Conservation (phyloP, 2,888 invertebrate species). For the Cacoxenus indagator region DNA sequence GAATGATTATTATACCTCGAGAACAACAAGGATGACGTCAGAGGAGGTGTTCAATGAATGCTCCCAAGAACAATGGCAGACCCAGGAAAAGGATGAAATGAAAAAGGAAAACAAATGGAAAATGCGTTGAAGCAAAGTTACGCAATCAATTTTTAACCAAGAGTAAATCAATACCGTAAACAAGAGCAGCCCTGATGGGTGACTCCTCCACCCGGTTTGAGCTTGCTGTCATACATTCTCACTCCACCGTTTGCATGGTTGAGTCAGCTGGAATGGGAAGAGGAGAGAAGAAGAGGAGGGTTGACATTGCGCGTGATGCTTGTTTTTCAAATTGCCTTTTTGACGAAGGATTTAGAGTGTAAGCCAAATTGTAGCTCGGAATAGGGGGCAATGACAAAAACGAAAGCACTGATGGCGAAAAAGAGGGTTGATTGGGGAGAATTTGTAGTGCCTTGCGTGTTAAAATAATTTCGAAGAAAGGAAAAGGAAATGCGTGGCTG, state of each 20-base stretch:
- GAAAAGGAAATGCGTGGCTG: background rate
- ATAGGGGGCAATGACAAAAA: conserved; percentile 39
- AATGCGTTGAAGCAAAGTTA: conserved; percentile 43
- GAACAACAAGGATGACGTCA: background rate
- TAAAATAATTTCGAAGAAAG: background rate
- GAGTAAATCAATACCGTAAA: conserved; percentile 47
- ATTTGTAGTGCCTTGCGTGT: background rate
- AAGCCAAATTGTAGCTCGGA: conserved; percentile 11
- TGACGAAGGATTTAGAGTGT: conserved; percentile 28
- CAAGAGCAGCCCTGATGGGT: background rate
- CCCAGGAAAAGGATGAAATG: conserved; percentile 31
- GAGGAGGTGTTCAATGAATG: background rate
- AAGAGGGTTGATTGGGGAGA: background rate
- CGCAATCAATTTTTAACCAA: conserved; percentile 53
- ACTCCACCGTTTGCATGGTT: conserved; percentile 3
- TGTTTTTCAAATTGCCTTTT: conserved; percentile 65
- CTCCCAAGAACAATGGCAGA: conserved; percentile 25
- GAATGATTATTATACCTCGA: too few species aligned
- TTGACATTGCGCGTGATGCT: conserved; percentile 48
- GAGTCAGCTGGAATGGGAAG: background rate
- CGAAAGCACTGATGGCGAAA: background rate
- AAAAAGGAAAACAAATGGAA: conserved; percentile 3
- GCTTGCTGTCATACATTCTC: background rate
- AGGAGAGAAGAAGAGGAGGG: conserved; percentile 28
- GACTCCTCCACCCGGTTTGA: background rate